phyloP scores from a whole-genome alignment of 2,113 vertebrate genomes.

The Ceyx melanurus region DNA sequence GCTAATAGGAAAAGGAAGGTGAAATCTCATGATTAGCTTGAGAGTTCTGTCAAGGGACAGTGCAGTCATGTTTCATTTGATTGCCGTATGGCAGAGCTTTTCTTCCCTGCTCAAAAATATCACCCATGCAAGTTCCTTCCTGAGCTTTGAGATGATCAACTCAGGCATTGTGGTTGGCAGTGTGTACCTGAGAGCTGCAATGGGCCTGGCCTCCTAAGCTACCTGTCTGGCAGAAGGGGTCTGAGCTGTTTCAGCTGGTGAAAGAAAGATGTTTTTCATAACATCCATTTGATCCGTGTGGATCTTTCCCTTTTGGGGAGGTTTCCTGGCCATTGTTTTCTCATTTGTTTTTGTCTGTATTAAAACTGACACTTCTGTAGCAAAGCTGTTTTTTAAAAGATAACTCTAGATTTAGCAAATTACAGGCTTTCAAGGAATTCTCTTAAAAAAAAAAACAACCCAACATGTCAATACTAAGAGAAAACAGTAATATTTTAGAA shows the following conservation, averaged over 20 bases:
- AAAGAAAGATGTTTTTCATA: background rate
- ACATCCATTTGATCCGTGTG: background rate
- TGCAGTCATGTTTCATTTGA: conserved; percentile 62
- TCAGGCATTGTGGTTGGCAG: background rate
- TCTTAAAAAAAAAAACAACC: background rate
- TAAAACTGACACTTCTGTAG: background rate
- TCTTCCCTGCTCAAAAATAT: conserved; percentile 21
- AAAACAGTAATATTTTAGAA: conserved; percentile 19
- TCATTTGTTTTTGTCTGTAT: background rate
- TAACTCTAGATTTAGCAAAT: conserved; percentile 3
- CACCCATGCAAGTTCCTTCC: background rate
- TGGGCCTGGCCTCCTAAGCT: background rate
- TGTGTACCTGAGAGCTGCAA: background rate
- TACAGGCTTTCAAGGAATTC: conserved; percentile 3
- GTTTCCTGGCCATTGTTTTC: background rate
- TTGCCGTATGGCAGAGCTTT: conserved; percentile 39
- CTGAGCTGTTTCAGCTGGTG: background rate
- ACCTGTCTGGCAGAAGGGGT: background rate
- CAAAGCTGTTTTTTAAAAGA: background rate
- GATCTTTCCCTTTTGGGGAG: background rate
- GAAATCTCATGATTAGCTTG: conserved; percentile 61
- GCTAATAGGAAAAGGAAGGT: conserved; percentile 67
- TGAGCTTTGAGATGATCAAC: background rate
- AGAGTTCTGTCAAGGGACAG: conserved; percentile 57
- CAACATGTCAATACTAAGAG: background rate